Evolutionary conservation across 2,888 invertebrate species (phyloP), one percentile per base, ranked within the genome.

Genomic region (Abscondita cerata): DNA sequence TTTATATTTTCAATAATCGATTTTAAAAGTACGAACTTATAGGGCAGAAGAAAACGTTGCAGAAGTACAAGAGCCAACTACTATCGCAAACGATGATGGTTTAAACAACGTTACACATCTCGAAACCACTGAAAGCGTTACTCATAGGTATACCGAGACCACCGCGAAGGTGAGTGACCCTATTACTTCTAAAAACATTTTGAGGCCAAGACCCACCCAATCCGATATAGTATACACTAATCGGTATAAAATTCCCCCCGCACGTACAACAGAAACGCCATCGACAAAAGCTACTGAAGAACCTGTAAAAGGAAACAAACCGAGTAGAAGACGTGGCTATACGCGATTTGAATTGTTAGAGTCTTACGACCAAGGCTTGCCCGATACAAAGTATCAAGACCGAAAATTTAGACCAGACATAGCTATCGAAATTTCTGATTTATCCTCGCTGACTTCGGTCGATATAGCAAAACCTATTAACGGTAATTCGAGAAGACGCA

Each of bases 401-500:
- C 68, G 80, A 48, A 74, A 71, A 34, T 80, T 74, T 68, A 72
- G 81, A 62, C 81, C 81, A 5, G 72, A 73, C 59, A 66, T 73
- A 40, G 67, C 71, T 1, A 69, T 73, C 0, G 75, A 76, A 66
- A 67, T 79, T n/a, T 83, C 84, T 61, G 86, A 86, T 73, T 71
- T 84, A 12, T 79, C 84, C 46, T 85, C 85, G 1, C 74, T 86
- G 46, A 85, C 84, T 1, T 83, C 85, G 0, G 77, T 82, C 16
- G 86, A 87, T 68, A 74, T 77, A 59, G 63, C 71, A 6, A 20
- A 57, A 20, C 36, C 25, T 34, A 31, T 9, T 44, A 16, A 75
- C 75, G 38, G 13, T 8, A 25, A n/a, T 5, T 47, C 48, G 8
- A 40, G 41, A 41, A 62, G 62, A 19, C 57, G 62, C 13, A 15